Evolutionary conservation across 2,888 invertebrate species (phyloP), one percentile per base, ranked within the genome.

Genomic region (Amphipoea lucens): DNA sequence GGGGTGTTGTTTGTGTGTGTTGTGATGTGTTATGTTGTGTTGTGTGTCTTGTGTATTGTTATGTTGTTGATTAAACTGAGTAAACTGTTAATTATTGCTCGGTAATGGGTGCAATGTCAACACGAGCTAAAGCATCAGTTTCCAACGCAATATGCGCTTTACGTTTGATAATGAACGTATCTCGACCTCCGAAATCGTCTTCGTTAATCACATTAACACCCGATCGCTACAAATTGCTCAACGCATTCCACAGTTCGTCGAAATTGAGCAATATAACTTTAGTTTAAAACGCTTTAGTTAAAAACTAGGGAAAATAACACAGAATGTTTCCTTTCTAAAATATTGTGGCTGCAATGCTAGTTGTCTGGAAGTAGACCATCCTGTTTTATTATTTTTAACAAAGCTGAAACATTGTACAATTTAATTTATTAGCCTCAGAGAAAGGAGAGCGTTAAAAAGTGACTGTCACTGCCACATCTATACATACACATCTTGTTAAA

Each of bases 401-500:
- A 76, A 57, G 48, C 73, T 74, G 76, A 76, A 80, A 81, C 68
- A 76, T 63, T 72, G 62, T 66, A 63, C 65, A 79, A 73, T 84
- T 77, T 66, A 77, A 73, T 77, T 76, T 83, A 84, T 78, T 81
- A 17, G 29, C 45, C 51, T 29, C 67, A 72, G 90, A 89, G 90
- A 90, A 90, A 90, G 90, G 90, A 88, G 87, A 83, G 62, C 86
- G 83, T 82, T 74, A 71, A 82, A 84, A 90, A 90, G 87, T 86
- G 87, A 87, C 83, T 81, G 88, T 81, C 81, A 72, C 72, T 84
- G 74, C 80, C 65, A 81, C 79, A 87, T 87, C 76, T 83, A 57
- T 79, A 83, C 29, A 87, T 79, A 83, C 29, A 87, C 79, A 88
- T 82, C 74, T 84, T 72, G 77, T 87, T 82, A 74, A 81, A 84